Evolutionary conservation across 2,113 vertebrate genomes (phyloP).

Genomic region (Poeciliopsis occidentalis): DNA sequence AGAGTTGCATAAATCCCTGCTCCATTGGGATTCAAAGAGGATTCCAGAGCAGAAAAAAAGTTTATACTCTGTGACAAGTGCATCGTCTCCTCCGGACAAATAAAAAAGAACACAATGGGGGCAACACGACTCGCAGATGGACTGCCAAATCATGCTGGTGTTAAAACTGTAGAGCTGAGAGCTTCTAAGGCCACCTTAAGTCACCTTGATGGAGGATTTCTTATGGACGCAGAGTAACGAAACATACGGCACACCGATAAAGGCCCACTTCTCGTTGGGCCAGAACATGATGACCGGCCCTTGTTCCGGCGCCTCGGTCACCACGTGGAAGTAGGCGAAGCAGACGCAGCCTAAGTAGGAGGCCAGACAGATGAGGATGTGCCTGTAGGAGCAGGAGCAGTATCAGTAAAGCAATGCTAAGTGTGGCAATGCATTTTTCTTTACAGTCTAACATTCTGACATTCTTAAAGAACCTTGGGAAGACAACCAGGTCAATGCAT

Average conservation of each 20-base stretch:
- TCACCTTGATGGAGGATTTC: slow-evolving; percentile 91
- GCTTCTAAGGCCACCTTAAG: slow-evolving; percentile 71
- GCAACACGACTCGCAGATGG: slow-evolving; percentile 2
- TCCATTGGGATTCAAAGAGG: slow-evolving; percentile 3
- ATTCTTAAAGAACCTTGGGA: neutral
- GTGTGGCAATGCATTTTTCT: too few species aligned
- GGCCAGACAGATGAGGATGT: slow-evolving; percentile 95
- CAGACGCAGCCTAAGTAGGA: slow-evolving; percentile 97
- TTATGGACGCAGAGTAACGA: slow-evolving; percentile 90
- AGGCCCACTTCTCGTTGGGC: slow-evolving; percentile 98
- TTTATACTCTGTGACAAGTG: slow-evolving; percentile 6
- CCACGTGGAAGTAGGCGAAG: slow-evolving; percentile 96
- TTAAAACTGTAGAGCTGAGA: slow-evolving; percentile 11
- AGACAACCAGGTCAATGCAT: neutral
- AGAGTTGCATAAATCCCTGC: slow-evolving; percentile 39
- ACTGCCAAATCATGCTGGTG: neutral
- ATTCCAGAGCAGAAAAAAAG: slow-evolving; percentile 7
- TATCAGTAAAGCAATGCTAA: neutral
- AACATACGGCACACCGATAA: slow-evolving; percentile 94
- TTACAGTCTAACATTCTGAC: too few species aligned
- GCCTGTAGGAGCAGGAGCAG: slow-evolving; percentile 79
- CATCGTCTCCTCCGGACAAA: neutral
- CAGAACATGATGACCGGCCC: slow-evolving; percentile 97
- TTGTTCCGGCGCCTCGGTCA: slow-evolving; percentile 93
- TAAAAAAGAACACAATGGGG: slow-evolving; percentile 18